phyloP scores from a whole-genome alignment of 1,140 invertebrate genomes.

The Campodea augens region DNA sequence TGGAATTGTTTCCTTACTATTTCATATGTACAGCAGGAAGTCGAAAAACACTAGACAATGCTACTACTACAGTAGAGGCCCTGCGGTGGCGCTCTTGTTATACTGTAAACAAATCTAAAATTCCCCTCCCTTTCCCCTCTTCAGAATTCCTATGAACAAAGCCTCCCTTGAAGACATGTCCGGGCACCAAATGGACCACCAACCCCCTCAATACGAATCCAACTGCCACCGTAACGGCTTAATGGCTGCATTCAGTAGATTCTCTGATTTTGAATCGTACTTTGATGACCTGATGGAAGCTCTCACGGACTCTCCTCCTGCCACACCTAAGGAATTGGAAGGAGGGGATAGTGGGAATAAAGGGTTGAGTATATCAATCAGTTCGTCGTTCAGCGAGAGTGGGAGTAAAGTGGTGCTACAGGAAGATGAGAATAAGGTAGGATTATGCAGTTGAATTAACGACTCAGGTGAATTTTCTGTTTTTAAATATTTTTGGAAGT shows the following conservation, averaged over 20 bases:
- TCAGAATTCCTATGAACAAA: constrained; percentile 35
- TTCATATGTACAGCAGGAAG: too few species aligned
- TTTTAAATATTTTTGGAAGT: too few species aligned
- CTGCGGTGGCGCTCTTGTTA: too few species aligned
- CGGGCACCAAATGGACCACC: constrained; percentile 17
- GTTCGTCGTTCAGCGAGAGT: constrained; percentile 13
- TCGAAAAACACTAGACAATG: too few species aligned
- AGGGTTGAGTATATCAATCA: constrained; percentile 15
- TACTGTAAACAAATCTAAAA: neutral
- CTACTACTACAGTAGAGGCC: too few species aligned
- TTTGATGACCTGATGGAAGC: constrained; percentile 71
- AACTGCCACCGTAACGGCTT: constrained; percentile 51
- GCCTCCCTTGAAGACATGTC: constrained; percentile 4
- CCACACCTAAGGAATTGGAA: constrained; percentile 30
- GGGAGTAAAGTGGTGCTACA: constrained; percentile 13
- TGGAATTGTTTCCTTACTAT: too few species aligned
- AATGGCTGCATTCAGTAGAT: constrained; percentile 76
- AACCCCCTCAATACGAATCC: too few species aligned
- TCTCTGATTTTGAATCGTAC: constrained; percentile 67
- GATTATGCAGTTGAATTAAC: constrained; percentile 2
- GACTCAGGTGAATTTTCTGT: neutral
- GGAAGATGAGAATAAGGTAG: constrained; percentile 13
- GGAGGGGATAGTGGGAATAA: constrained; percentile 8
- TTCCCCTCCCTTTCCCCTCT: constrained; percentile 11
- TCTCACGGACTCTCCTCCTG: constrained; percentile 47